A percentile compares a stretch with the other conserved stretches of the same genome.
These are phyloP conservation scores for Portunus trituberculatus DNA, from an alignment of 1,140 invertebrate species.

Conservation along the genomic window DNA sequence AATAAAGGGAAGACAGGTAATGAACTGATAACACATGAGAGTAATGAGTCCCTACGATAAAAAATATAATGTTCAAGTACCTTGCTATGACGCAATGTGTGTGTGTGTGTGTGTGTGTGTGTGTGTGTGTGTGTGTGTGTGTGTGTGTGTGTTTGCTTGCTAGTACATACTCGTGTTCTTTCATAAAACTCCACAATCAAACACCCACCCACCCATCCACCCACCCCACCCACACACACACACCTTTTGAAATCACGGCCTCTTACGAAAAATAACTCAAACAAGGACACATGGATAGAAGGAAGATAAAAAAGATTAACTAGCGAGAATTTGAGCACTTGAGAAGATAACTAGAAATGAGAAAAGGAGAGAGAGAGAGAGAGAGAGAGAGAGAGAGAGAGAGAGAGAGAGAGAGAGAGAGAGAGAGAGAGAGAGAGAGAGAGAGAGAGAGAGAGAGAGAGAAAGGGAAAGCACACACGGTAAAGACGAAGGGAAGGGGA, in stretches of 20 bases:
- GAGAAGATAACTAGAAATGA: neutral
- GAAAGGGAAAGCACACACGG: neutral
- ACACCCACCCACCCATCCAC: neutral
- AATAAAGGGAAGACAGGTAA: neutral
- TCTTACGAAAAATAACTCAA: neutral
- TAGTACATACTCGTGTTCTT: too few relatives aligned
- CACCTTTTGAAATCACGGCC: neutral
- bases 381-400: neutral
- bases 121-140: slow-evolving; percentile 1
- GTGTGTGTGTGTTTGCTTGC: too few relatives aligned
- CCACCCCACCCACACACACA: neutral
- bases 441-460: neutral
- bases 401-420: neutral
- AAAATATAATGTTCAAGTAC: neutral
- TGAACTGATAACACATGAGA: too few relatives aligned
- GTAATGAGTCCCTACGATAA: too few relatives aligned
- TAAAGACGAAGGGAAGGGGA: neutral
- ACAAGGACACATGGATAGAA: too few relatives aligned
- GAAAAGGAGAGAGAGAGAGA: slow-evolving; percentile 34
- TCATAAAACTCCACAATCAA: too few relatives aligned
- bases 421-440: neutral
- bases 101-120: neutral
- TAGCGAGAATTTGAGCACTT: too few relatives aligned
- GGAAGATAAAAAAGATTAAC: too few relatives aligned
- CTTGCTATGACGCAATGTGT: neutral